Conservation (phyloP, 2,888 invertebrate genomes). For the Drosophila nr. medialis region DNA sequence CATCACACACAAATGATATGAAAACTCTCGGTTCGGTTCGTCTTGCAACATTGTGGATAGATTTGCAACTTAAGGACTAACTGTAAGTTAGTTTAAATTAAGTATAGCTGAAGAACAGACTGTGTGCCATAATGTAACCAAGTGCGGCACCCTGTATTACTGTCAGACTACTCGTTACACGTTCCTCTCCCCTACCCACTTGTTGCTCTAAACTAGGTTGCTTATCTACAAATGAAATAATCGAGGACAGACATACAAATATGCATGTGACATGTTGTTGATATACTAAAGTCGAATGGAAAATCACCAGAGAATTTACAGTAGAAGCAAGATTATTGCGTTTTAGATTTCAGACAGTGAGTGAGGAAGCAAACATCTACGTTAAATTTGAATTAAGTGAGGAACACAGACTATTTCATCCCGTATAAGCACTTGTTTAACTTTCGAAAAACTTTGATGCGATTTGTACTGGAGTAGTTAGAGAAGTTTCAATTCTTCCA, state of each 20-base stretch:
- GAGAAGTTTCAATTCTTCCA: not conserved
- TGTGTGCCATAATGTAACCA: not conserved
- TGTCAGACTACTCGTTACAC: not conserved
- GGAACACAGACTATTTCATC: constrained; percentile 8
- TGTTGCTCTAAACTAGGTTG: not conserved
- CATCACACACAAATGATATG: not conserved
- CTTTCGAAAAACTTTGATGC: not conserved
- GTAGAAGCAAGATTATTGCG: constrained; percentile 13
- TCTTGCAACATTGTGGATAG: not conserved
- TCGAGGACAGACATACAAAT: constrained; percentile 6
- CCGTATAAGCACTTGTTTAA: not conserved
- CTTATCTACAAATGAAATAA: constrained; percentile 27
- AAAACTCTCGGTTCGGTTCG: not conserved
- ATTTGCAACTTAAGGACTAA: not conserved
- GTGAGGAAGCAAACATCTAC: not conserved
- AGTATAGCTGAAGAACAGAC: rapidly evolving
- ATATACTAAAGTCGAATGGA: constrained; percentile 28
- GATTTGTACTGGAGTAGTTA: not conserved
- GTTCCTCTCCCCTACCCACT: not conserved
- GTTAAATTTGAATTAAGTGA: not conserved
- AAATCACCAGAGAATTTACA: constrained; percentile 34
- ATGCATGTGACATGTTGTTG: constrained; percentile 12
- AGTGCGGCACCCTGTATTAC: constrained; percentile 7
- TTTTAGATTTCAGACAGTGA: not conserved
- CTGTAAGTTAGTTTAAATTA: not conserved